Evolutionary conservation across 1,140 invertebrate genomes (phyloP).

Genomic region (Pachyrhynchus sulphureomaculatus): DNA sequence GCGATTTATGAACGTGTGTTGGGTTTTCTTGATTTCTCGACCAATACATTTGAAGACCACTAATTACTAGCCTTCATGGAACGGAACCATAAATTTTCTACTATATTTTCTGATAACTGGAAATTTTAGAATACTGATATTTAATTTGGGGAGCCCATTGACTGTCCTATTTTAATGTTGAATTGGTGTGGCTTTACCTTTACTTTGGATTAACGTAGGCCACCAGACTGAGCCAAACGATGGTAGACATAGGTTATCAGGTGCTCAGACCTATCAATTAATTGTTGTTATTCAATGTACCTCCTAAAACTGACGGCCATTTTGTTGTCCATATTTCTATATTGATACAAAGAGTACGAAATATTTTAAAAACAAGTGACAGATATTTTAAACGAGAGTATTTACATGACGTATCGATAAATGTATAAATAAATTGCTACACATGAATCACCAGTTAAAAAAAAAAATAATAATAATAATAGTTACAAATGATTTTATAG

Average conservation of each 20-base stretch:
- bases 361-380: background rate
- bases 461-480: too few relatives aligned
- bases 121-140: too few relatives aligned
- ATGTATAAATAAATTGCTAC: too few relatives aligned
- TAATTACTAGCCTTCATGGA: too few relatives aligned
- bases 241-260: constrained; percentile 44
- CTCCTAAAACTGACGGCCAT: constrained; percentile 44
- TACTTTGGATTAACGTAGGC: constrained; percentile 18
- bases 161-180: constrained; percentile 9
- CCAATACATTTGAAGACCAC: too few relatives aligned
- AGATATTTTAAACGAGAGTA: constrained; percentile 1
- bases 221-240: constrained; percentile 41
- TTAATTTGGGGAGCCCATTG: background rate
- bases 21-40: too few relatives aligned
- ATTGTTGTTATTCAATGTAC: constrained; percentile 47
- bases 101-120: too few relatives aligned
- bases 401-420: too few relatives aligned
- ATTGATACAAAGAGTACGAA: background rate
- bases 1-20: too few relatives aligned
- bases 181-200: constrained; percentile 21
- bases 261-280: constrained; percentile 48
- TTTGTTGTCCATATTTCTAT: constrained; percentile 33
- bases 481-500: too few relatives aligned
- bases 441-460: too few relatives aligned
- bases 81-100: too few relatives aligned